Evolutionary conservation across 2,797 vertebrate species (phyloP), one percentile per base, ranked within the genome.

Genomic region (Sandelia bainsii): DNA sequence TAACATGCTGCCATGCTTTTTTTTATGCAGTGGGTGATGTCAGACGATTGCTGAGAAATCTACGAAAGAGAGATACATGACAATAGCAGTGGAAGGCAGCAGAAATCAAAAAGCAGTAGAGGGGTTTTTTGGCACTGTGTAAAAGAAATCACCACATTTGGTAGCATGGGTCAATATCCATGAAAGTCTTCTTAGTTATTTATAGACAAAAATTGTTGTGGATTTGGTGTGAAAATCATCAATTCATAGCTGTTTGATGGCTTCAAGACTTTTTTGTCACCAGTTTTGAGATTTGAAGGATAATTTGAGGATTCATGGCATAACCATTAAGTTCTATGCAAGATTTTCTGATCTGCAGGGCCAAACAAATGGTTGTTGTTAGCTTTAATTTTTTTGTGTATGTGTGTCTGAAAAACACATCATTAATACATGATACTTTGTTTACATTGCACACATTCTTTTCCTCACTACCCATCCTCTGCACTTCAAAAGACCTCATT

Each of bases 401-500:
- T 51, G 3, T 42, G 40, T 42, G 9, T 6, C 1, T 22, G 19
- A 4, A 60, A 48, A 48, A 5, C 29, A 56, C 37, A 62, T 77
- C 56, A 37, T 72, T 57, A 67, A 76, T 71, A 83, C 17, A 34
- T 69, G 53, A 68, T 34, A 7, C 46, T 77, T 59, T 86, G 65
- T 90, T 91, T 89, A 83, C 66, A 75, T 56, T 60, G 49, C 74
- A 58, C 51, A 32, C 71, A 62, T 76, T 40, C 42, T 39, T 46
- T 61, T 23, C 62, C 62, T 73, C 62, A 74, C 49, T 62, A 52
- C 54, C 69, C 56, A 25, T 86, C 67, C 73, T 71, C 64, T 57
- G 52, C 81, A 65, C 83, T 86, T 85, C 51, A 79, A 87, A 82
- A 75, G 40, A 62, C 62, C 79, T 75, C 60, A 29, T 62, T 75